These are phyloP conservation scores for Cryptomyrus ogoouensis DNA, from an alignment of 2,113 vertebrate genomes.

Conservation along the genomic window DNA sequence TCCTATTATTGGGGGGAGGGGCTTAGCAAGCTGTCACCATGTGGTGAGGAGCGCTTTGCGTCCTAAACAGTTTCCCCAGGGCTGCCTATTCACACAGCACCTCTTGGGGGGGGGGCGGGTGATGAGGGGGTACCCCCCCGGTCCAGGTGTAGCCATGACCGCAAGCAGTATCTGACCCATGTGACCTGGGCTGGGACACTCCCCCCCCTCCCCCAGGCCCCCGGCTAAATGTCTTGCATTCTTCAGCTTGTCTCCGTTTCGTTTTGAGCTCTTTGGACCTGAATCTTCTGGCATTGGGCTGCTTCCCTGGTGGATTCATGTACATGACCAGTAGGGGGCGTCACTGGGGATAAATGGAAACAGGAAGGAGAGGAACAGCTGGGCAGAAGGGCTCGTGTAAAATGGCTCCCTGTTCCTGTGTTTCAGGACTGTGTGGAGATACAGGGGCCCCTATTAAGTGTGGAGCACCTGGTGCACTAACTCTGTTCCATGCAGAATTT, in stretches of 20 bases:
- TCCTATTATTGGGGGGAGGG: neutral
- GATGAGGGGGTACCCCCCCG: neutral
- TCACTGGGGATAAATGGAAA: neutral
- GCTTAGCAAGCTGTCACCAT: neutral
- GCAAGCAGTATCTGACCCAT: slow-evolving; percentile 11
- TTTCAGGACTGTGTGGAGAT: slow-evolving; percentile 37
- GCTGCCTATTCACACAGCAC: neutral
- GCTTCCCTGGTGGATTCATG: neutral
- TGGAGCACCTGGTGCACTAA: slow-evolving; percentile 39
- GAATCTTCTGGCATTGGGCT: slow-evolving; percentile 18
- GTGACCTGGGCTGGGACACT: neutral
- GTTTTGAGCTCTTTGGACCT: neutral
- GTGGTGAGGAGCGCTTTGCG: neutral
- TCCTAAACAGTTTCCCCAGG: neutral
- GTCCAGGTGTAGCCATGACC: slow-evolving; percentile 17
- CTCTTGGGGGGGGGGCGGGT: neutral
- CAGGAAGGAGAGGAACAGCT: neutral
- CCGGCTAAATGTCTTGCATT: neutral
- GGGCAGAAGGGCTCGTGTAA: slow-evolving; percentile 34
- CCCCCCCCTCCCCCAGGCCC: neutral
- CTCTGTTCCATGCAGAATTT: slow-evolving; percentile 36
- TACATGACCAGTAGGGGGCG: neutral
- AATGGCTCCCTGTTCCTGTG: slow-evolving; percentile 33
- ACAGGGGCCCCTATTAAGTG: slow-evolving; percentile 27
- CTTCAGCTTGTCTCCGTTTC: slow-evolving; percentile 7